Evolutionary conservation across 1,140 invertebrate species (phyloP), one percentile per base, ranked within the genome.

Genomic region (Hirudo medicinalis): DNA sequence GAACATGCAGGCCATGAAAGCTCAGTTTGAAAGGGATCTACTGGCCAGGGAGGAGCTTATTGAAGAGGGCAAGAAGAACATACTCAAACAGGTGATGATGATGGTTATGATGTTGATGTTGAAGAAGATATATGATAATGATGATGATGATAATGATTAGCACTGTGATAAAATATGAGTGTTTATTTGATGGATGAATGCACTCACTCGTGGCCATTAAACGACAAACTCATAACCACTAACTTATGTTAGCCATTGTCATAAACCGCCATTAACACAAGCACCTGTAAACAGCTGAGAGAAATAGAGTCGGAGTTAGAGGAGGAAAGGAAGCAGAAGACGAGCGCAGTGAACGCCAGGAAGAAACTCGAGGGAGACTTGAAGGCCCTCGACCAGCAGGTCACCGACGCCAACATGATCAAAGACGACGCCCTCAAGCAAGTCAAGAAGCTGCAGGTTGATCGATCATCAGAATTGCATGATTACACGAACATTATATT

Each of bases 401-500:
- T 97, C 72, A 94, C 98, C 78, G 89, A 94, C 82, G 90, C 93
- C 76, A 94, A 91, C 79, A 94, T 95, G 82, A 86, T 96, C 20
- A 97, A 97, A 79, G 96, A 99, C 77, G 96, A 99, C 81, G 91
- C 92, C 0, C 83, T 94, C 71, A 96, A 97, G 80, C 94, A 98
- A 78, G 83, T 95, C 76, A 97, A 96, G 83, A 94, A 95, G 79
- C 84, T 91, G 54, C 91, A 94, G 82, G 84, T 81, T 71, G 27
- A 72, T 49, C 11, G 43, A 49, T 36, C 32, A 36, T 36, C 6
- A 36, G 2, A 36, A 36, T 36, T 6, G 32, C 32, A 36, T 36
- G 2, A 36, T 36, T 36, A 36, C 32, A 3, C 6, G 2, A 36
- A 36, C 32, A n/a, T n/a, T n/a, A n/a, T n/a, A n/a, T n/a, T n/a